Evolutionary conservation across 2,888 invertebrate species (phyloP), one percentile per base, ranked within the genome.

Genomic region (Gandaritis pyraliata): DNA sequence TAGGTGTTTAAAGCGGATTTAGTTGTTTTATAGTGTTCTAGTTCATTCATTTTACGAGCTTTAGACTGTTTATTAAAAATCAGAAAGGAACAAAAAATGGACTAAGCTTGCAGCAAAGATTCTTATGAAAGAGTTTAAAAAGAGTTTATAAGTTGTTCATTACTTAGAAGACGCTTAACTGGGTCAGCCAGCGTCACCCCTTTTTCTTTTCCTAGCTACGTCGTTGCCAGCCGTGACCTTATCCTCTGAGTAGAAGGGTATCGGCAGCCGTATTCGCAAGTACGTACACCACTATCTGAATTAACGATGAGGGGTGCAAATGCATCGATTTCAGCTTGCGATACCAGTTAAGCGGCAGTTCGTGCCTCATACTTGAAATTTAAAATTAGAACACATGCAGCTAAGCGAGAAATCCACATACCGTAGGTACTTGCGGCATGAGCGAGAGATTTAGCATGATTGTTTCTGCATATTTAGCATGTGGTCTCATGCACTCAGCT

Each of bases 301-400:
- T 62, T 51, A 58, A 48, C 53, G 52, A 62, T 62, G 54, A 56
- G 41, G 52, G 43, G 16, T 41, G 47, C 36, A 48, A 52, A 48
- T 58, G 57, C 57, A 62, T 54, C 56, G 56, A 61, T 61, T 38
- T 45, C 43, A 60, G 49, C 39, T 45, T 33, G 29, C 18, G 51
- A 51, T 60, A 55, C 47, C 41, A 38, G 59, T 18, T 38, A 46
- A 43, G 43, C 15, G 43, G 16, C 33, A 43, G 30, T 30, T 39
- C 46, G 51, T 53, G 53, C 52, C 33, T 45, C 3, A 12, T 4
- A 10, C 15, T 23, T 1, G 15, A 36, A 43, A 6, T 15, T 29
- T 54, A 18, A 29, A 58, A 13, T 30, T 16, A 11, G 38, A 18
- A 10, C 13, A 10, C 13, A 51, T 18, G 13, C 38, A 23, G 38